Evolutionary conservation across 1,140 invertebrate genomes (phyloP).

Genomic region (Zaprionus nigranus): DNA sequence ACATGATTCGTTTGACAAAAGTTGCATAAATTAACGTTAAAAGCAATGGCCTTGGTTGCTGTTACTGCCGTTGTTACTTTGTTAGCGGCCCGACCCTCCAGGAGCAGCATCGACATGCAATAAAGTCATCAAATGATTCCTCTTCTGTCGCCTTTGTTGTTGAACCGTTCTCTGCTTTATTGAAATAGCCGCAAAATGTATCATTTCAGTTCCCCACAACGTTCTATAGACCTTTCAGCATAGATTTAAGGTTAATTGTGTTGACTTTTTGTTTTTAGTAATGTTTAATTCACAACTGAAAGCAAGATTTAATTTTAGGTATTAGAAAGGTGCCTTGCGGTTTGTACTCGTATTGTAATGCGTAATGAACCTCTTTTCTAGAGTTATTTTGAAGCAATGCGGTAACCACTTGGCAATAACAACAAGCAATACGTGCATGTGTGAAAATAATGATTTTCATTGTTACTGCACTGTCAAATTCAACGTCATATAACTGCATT

Average conservation of each 20-base stretch:
- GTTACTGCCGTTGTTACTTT: slow-evolving; percentile 65
- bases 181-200: slow-evolving; percentile 29
- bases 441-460: no score
- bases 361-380: no score
- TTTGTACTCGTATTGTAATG: no score
- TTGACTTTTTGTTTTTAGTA: neutral
- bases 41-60: slow-evolving; percentile 65
- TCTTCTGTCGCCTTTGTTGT: slow-evolving; percentile 43
- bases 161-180: slow-evolving; percentile 20
- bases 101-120: slow-evolving; percentile 61
- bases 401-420: no score
- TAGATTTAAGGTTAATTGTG: neutral
- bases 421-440: no score
- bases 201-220: slow-evolving; percentile 45
- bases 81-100: slow-evolving; percentile 50
- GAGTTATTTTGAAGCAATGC: no score
- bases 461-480: no score
- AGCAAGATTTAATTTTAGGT: no score
- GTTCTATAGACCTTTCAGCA: slow-evolving; percentile 16
- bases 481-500: no score
- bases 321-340: no score
- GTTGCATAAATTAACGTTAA: slow-evolving; percentile 82
- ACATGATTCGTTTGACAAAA: slow-evolving; percentile 70
- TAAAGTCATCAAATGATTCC: slow-evolving; percentile 76
- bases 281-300: neutral